Evolutionary conservation across 2,797 vertebrate species (phyloP), one percentile per base, ranked within the genome.

Genomic region (Epinephelus awoara): DNA sequence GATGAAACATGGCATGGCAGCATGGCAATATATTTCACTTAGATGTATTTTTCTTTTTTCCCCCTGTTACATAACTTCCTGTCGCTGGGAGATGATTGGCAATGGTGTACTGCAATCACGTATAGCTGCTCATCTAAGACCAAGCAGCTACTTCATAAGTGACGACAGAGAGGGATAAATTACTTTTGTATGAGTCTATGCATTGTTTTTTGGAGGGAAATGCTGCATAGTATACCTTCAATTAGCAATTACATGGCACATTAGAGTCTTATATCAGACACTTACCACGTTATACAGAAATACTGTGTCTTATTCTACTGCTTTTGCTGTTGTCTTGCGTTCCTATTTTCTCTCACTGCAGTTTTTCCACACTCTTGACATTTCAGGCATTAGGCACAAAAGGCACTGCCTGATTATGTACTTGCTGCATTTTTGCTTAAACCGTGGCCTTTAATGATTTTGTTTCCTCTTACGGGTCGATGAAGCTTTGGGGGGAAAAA

Each of bases 391-490:
- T 59, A 72, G 59, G 21, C 68, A 74, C 73, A 79, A 85, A 88
- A 80, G 59, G 64, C 72, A 38, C 42, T 67, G 5, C 4, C 72
- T 81, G 70, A 80, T 86, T 80, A 85, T 85, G 59, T 85, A 65
- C 74, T 83, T 76, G 58, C 70, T 75, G 70, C 71, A 82, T 88
- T 91, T 67, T 85, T 74, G 50, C 63, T 82, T 78, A 79, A 88
- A 82, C 75, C 5, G 1, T 70, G 75, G 78, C 59, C 75, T 80
- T 83, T 80, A 79, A 85, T 87, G 84, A 90, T 90, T 91, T 81
- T 58, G 73, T 82, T 87, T 88, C 83, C 61, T 75, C 56, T 80
- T 78, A 82, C 79, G 0, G 19, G 63, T 87, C 83, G 61, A 82
- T 85, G 68, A 54, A 75, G 54, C 74, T 77, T 11, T 3, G 25